A percentile compares a stretch with the other conserved stretches of the same genome.
Conservation (phyloP, 1,140 invertebrate genomes). For the Bicyclus anynana region DNA sequence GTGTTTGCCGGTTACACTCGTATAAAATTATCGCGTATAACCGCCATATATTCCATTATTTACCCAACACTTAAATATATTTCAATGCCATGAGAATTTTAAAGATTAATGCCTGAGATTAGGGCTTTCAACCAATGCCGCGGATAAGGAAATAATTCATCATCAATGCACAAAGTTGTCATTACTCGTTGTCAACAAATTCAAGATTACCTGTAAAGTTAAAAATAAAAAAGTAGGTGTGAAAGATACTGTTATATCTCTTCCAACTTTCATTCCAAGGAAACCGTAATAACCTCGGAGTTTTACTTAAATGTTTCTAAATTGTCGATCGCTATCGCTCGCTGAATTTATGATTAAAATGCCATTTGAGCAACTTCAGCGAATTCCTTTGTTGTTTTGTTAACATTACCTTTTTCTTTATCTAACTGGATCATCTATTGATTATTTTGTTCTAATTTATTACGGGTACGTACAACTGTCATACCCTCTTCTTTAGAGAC, state of each 20-base stretch:
- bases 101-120: too few species aligned
- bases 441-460: neutral
- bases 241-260: neutral
- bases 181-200: too few species aligned
- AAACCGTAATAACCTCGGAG: conserved; percentile 5
- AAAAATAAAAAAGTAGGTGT: neutral
- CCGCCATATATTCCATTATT: too few species aligned
- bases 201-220: too few species aligned
- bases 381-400: neutral
- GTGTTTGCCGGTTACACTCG: too few species aligned
- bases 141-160: too few species aligned
- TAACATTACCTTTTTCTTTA: neutral
- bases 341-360: conserved; percentile 4
- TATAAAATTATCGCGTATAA: too few species aligned
- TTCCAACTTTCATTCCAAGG: neutral
- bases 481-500: too few species aligned
- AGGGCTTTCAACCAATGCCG: too few species aligned
- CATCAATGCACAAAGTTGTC: too few species aligned
- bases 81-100: too few species aligned
- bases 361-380: neutral
- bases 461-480: neutral
- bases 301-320: conserved; percentile 2
- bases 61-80: too few species aligned
- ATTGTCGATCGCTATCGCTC: conserved; percentile 1
- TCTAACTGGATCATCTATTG: neutral